phyloP scores from a whole-genome alignment of 2,113 vertebrate species.

The Gallinago jamesoni region DNA sequence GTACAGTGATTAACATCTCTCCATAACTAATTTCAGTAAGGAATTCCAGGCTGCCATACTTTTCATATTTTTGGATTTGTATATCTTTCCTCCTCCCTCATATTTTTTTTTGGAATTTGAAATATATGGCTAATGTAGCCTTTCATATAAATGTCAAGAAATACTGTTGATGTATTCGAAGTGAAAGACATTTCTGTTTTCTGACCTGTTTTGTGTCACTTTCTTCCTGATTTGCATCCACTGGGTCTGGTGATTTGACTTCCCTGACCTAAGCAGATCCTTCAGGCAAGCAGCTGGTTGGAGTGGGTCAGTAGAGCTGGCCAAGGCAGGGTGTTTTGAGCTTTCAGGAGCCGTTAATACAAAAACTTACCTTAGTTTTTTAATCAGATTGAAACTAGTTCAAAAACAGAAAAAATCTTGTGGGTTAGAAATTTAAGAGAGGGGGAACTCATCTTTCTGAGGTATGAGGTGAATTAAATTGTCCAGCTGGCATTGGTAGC shows the following conservation, averaged over 20 bases:
- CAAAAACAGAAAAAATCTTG: background rate
- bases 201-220: background rate
- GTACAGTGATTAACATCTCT: background rate
- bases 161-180: background rate
- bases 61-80: background rate
- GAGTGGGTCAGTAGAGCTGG: background rate
- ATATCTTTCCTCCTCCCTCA: background rate
- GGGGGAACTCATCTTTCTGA: background rate
- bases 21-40: background rate
- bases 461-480: background rate
- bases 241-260: background rate
- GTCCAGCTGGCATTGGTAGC: background rate
- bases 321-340: background rate
- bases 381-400: background rate
- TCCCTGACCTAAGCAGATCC: background rate
- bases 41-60: background rate
- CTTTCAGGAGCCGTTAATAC: background rate
- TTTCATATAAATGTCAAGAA: background rate
- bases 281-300: background rate
- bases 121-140: background rate
- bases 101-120: background rate
- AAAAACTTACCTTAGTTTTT: background rate
- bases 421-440: background rate
- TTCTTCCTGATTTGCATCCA: background rate
- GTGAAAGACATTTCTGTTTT: background rate